phyloP scores from a whole-genome alignment of 2,113 vertebrate species.

The Chaetops frenatus region DNA sequence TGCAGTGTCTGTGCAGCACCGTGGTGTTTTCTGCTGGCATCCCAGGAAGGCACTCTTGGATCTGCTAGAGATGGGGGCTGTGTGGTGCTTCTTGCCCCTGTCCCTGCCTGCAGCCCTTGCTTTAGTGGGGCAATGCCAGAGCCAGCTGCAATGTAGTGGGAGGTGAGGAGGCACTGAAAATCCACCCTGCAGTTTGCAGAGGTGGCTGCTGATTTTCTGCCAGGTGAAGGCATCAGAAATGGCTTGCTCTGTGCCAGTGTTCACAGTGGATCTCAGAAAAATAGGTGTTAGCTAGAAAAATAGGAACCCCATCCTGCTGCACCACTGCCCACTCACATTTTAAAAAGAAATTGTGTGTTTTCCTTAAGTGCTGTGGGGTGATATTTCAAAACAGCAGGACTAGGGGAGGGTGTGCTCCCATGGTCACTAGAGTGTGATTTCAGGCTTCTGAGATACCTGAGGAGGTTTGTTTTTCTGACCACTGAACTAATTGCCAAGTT shows the following conservation, averaged over 20 bases:
- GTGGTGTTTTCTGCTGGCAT: fast-evolving
- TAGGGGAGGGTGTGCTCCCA: neutral
- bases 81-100: neutral
- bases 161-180: neutral
- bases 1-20: neutral
- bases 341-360: neutral
- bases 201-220: neutral
- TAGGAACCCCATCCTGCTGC: neutral
- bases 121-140: neutral
- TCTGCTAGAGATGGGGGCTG: neutral
- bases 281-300: neutral
- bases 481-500: neutral
- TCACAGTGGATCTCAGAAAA: neutral
- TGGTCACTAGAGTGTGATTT: neutral
- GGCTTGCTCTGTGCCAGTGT: neutral
- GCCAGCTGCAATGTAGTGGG: neutral
- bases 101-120: neutral
- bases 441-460: neutral
- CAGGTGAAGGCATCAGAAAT: neutral
- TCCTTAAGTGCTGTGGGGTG: neutral
- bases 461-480: neutral
- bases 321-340: fast-evolving
- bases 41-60: fast-evolving
- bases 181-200: neutral
- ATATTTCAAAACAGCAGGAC: fast-evolving